Conservation (phyloP, 2,797 vertebrate species). For the Malurus splendens region DNA sequence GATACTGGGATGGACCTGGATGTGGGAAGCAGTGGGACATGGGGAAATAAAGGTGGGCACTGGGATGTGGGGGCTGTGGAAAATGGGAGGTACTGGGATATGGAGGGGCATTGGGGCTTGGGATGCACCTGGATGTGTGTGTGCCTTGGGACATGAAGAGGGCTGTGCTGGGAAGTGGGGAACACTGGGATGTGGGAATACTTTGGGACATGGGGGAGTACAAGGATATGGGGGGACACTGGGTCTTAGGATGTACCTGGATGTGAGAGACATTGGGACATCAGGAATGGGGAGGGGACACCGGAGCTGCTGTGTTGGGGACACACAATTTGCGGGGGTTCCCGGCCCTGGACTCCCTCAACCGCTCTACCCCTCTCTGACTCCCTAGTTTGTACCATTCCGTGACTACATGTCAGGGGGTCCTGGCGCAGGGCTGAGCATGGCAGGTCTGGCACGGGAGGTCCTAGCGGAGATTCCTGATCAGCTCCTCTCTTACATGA, state of each 20-base stretch:
- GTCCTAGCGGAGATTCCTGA: slow-evolving; percentile 93
- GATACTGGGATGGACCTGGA: background rate
- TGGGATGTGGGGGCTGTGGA: background rate
- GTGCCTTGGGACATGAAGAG: background rate
- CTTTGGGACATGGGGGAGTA: background rate
- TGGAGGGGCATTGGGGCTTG: background rate
- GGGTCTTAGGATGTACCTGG: background rate
- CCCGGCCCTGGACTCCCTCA: background rate
- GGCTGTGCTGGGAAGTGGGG: background rate
- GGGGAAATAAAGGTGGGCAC: background rate
- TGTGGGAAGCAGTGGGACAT: background rate
- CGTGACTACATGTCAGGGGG: slow-evolving; percentile 91
- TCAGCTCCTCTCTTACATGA: slow-evolving; percentile 96
- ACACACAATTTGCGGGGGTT: background rate
- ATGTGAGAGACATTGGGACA: background rate
- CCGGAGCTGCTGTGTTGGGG: background rate
- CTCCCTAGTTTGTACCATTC: slow-evolving; percentile 88
- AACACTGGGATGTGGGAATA: background rate
- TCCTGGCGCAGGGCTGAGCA: slow-evolving; percentile 89
- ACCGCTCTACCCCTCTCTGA: background rate
- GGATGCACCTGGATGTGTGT: background rate
- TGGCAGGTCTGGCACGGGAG: slow-evolving; percentile 90
- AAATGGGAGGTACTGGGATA: background rate
- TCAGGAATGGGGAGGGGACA: background rate
- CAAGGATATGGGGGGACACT: too few relatives aligned